Conservation (phyloP, 2,797 vertebrate genomes). For the Nannoperca australis region DNA sequence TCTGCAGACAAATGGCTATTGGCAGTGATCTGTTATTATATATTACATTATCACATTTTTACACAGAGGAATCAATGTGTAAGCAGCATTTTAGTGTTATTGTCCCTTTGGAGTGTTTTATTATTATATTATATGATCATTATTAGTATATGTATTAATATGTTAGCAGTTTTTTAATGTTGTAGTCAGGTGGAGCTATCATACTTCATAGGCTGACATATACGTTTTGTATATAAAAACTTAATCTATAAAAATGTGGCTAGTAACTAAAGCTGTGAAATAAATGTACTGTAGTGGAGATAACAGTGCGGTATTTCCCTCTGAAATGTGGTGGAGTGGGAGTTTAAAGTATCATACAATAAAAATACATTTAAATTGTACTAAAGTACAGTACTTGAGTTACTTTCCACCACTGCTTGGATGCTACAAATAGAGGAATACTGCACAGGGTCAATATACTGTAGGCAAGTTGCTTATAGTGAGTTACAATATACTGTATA, state of each 20-base stretch:
- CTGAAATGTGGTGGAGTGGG: background rate
- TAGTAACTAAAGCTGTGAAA: background rate
- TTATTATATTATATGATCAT: background rate
- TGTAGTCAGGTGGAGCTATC: background rate
- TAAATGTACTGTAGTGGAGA: background rate
- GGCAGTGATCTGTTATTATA: too few species aligned
- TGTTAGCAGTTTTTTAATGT: background rate
- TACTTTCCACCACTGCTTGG: background rate
- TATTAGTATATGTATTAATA: background rate
- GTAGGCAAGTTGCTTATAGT: background rate
- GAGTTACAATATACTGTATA: background rate
- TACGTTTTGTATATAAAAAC: background rate
- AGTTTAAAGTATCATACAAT: background rate
- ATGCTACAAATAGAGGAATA: conserved; percentile 3
- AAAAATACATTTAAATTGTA: conserved; percentile 3
- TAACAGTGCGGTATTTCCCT: background rate
- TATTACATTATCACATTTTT: background rate
- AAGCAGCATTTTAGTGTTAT: background rate
- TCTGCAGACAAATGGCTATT: background rate
- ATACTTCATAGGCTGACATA: background rate
- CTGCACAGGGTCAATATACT: conserved; percentile 4
- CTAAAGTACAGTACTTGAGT: background rate
- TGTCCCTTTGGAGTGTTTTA: background rate
- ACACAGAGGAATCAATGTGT: background rate
- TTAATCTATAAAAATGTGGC: conserved; percentile 10